Base-by-base conservation (phyloP, 2,113 vertebrate species). In the Cisticola juncidis region DNA sequence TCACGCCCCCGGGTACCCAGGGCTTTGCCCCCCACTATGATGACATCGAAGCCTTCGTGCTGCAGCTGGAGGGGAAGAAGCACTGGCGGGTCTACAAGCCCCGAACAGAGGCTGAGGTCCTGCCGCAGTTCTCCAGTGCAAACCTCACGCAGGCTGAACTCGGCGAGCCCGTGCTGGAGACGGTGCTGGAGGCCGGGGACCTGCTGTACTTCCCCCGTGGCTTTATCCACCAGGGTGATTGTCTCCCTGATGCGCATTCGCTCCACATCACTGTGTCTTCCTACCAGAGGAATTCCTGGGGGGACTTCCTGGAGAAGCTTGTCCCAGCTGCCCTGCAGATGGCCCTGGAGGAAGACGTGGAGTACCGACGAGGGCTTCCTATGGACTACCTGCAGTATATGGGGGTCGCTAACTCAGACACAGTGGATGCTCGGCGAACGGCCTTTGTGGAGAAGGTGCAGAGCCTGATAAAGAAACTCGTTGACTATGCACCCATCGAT, bases 11-110 rank as follows among this genome's bases (percentile, higher is more conserved):
- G 0, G 98, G 98, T 22, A 99, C 98, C 0, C 99, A 99, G 94
- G 99, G 99, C 56, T 99, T 99, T 23, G 99, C 99, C 11, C 99
- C 99, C 13, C 99, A 99, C 97, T 99, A 99, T 20, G 99, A 99
- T 6, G 99, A 99, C 97, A 99, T 99, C 8, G 99, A 99, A 95
- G 99, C 99, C 3, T 99, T 99, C 19, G 98, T 99, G 81, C 88
- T 99, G 95, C 99, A 99, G 97, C 96, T 99, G 96, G 99, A 99
- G 94, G 99, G 99, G 15, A 99, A 98, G 97, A 99, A 99, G 94
- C 98, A 97, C 93, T 99, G 99, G 99, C 97, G 98, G 6, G 98
- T 99, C 28, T 99, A 99, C 97, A 98, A 95, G 38, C 99, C 99
- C 9, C 98, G 98, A 97, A 98, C 79, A 33, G 94, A 76, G 0